Evolutionary conservation across 2,888 invertebrate genomes (phyloP).

Genomic region (Charanyca ferruginea): DNA sequence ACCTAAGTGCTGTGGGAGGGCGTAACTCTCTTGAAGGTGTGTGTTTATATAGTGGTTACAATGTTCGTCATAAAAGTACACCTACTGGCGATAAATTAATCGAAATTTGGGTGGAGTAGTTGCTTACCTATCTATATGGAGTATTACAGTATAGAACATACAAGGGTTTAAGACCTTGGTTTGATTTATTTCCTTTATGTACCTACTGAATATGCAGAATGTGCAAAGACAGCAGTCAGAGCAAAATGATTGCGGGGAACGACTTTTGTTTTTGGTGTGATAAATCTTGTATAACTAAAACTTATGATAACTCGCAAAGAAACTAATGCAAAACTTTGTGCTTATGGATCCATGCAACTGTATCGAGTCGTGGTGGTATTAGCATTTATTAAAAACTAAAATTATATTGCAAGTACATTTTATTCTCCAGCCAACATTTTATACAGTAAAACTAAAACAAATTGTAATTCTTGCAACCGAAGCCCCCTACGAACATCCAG

Average conservation of each 20-base stretch:
- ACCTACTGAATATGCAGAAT: neutral
- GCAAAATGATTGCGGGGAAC: no score
- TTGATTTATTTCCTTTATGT: no score
- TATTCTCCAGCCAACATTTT: neutral
- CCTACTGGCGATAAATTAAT: slow-evolving; percentile 42
- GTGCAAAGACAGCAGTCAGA: neutral
- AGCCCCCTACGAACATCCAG: slow-evolving; percentile 8
- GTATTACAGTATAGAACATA: neutral
- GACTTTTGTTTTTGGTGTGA: no score
- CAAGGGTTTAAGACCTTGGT: neutral
- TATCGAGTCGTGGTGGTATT: neutral
- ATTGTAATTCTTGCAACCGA: neutral
- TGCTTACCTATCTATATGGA: slow-evolving; percentile 35
- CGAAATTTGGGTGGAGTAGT: slow-evolving; percentile 51
- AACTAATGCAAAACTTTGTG: no score
- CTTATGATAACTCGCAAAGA: no score
- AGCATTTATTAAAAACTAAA: neutral
- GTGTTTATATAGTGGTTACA: slow-evolving; percentile 67
- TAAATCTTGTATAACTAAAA: no score
- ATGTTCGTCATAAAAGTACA: slow-evolving; percentile 63
- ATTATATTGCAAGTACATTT: neutral
- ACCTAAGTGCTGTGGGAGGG: slow-evolving; percentile 85
- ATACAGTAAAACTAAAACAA: neutral
- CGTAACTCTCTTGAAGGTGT: slow-evolving; percentile 75
- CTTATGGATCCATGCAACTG: no score